These are phyloP conservation scores for Pomacea canaliculata DNA, from an alignment of 2,888 invertebrate genomes.

Conservation along the genomic window DNA sequence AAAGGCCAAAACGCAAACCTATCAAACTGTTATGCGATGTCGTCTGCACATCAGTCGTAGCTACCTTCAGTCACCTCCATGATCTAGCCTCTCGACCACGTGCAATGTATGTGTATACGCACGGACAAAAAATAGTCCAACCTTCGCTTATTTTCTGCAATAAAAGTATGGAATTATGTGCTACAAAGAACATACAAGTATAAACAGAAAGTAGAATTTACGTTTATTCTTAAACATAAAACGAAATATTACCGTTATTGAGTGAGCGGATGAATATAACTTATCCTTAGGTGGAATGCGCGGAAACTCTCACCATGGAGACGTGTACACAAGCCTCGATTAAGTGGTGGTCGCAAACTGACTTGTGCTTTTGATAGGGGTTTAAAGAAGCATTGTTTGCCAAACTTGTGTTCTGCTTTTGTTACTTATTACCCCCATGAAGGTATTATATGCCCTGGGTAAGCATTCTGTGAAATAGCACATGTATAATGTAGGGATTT, in stretches of 20 bases:
- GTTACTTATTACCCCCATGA: too few relatives aligned
- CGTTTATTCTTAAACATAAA: background rate
- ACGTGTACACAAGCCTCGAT: constrained; percentile 34
- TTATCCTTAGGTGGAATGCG: constrained; percentile 21
- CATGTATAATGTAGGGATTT: too few relatives aligned
- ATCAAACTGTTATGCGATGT: background rate
- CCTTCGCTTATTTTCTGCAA: background rate
- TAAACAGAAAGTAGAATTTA: background rate
- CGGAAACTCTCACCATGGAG: constrained; percentile 36
- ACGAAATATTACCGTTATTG: background rate
- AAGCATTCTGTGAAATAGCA: too few relatives aligned
- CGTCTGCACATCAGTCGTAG: background rate
- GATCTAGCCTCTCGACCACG: constrained; percentile 10
- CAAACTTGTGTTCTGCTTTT: too few relatives aligned
- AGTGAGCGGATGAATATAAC: constrained; percentile 34
- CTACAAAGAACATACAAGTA: background rate
- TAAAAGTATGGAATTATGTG: background rate
- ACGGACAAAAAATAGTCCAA: constrained; percentile 10
- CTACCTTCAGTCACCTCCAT: background rate
- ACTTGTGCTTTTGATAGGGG: too few relatives aligned
- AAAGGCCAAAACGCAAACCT: background rate
- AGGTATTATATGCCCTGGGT: too few relatives aligned
- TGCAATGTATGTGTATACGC: background rate
- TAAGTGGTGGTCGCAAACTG: too few relatives aligned
- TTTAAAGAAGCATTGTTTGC: too few relatives aligned